Evolutionary conservation across 2,797 vertebrate species (phyloP).

Genomic region (Anabacerthia variegaticeps): DNA sequence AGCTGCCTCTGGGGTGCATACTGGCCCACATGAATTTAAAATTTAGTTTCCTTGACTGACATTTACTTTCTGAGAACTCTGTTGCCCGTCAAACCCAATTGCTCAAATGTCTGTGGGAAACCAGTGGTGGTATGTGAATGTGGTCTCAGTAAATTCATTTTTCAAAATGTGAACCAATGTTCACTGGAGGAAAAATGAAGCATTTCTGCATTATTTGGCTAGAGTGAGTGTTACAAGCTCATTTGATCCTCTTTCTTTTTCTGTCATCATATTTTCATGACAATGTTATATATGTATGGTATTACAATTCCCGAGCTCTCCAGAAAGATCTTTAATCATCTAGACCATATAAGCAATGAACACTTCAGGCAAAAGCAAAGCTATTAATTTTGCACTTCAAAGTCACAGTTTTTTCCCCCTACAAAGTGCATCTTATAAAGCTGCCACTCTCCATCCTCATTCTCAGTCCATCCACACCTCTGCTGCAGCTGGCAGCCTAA

Average conservation of each 20-base stretch:
- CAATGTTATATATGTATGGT: background rate
- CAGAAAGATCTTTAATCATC: background rate
- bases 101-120: conserved; percentile 51
- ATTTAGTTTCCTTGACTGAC: conserved; percentile 17
- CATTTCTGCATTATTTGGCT: conserved; percentile 29
- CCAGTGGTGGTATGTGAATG: background rate
- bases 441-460: background rate
- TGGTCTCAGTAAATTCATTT: background rate
- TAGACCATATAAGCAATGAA: background rate
- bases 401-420: background rate
- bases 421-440: background rate
- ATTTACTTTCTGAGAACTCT: conserved; percentile 24
- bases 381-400: background rate
- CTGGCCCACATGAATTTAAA: background rate
- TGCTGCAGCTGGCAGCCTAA: background rate
- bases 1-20: conserved; percentile 20
- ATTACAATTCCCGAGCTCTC: background rate
- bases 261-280: background rate
- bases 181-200: background rate
- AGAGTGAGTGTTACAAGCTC: background rate
- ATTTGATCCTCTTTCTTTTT: conserved; percentile 14
- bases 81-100: conserved; percentile 38
- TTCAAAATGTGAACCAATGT: background rate
- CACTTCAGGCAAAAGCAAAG: background rate
- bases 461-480: background rate